These are phyloP conservation scores for Pilophorus perplexus DNA, from an alignment of 2,888 invertebrate genomes.

Conservation along the genomic window DNA sequence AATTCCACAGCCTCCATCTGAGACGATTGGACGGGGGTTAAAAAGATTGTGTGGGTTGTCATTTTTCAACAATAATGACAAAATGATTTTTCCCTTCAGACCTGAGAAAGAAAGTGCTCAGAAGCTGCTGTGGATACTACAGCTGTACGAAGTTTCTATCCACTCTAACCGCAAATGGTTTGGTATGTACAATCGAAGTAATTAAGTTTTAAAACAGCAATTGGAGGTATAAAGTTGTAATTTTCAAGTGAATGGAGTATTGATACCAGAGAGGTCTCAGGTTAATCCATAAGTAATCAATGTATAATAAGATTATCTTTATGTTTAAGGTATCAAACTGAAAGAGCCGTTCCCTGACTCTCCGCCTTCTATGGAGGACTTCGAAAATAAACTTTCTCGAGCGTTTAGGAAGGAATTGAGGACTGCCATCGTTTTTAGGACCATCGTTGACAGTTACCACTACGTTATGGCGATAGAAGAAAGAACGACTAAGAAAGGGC, in stretches of 20 bases:
- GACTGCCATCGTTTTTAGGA: not conserved
- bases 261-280: constrained; percentile 3
- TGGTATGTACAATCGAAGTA: not conserved
- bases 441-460: not conserved
- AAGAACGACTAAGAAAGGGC: not conserved
- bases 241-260: not conserved
- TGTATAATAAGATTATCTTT: too few species aligned
- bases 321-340: constrained; percentile 9
- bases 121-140: not conserved
- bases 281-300: too few species aligned
- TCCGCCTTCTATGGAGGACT: not conserved
- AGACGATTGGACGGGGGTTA: too few species aligned
- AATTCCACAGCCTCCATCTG: too few species aligned
- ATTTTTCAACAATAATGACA: not conserved
- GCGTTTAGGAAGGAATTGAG: constrained; percentile 23
- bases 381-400: constrained; percentile 5
- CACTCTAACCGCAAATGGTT: not conserved
- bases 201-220: too few species aligned
- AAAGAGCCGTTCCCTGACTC: constrained; percentile 2
- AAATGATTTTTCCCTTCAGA: not conserved
- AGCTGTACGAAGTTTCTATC: not conserved
- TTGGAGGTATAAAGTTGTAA: not conserved
- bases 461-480: constrained; percentile 21
- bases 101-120: not conserved
- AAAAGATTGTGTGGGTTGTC: too few species aligned